Percentiles rank a stretch among this genome's conserved stretches.
phyloP scores from a whole-genome alignment of 2,113 vertebrate genomes.

The Raja brachyura region DNA sequence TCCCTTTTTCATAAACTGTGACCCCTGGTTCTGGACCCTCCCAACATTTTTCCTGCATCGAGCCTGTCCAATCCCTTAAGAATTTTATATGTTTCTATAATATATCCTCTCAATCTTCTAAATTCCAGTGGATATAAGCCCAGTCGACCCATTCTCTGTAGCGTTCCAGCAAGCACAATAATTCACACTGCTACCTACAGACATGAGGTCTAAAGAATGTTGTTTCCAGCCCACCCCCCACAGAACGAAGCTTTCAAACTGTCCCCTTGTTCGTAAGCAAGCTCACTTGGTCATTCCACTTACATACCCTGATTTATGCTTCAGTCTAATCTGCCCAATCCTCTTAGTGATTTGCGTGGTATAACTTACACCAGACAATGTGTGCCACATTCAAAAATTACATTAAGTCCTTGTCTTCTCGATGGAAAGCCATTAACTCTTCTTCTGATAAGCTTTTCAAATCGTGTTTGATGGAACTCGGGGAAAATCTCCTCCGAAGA shows the following conservation, averaged over 20 bases:
- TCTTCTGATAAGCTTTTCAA: conserved; percentile 52
- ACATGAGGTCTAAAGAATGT: background rate
- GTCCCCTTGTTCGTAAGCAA: background rate
- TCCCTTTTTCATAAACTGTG: no score
- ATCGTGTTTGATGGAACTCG: conserved; percentile 57
- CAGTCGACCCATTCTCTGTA: no score
- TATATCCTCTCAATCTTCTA: no score
- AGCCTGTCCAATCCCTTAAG: no score
- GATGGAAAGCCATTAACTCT: conserved; percentile 49
- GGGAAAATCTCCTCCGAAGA: conserved; percentile 50
- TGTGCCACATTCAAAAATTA: conserved; percentile 53
- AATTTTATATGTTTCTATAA: no score
- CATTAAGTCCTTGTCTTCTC: conserved; percentile 50
- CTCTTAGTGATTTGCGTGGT: conserved; percentile 62
- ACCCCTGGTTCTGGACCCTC: no score
- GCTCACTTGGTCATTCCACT: conserved; percentile 71
- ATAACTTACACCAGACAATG: conserved; percentile 60
- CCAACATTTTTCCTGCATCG: no score
- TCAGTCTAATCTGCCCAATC: conserved; percentile 68
- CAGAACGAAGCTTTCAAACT: background rate
- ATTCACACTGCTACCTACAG: no score
- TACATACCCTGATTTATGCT: conserved; percentile 72
- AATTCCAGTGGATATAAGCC: no score
- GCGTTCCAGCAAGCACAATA: no score
- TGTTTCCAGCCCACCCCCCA: no score